Evolutionary conservation across 2,888 invertebrate genomes (phyloP).

Genomic region (Ophion ellenae): DNA sequence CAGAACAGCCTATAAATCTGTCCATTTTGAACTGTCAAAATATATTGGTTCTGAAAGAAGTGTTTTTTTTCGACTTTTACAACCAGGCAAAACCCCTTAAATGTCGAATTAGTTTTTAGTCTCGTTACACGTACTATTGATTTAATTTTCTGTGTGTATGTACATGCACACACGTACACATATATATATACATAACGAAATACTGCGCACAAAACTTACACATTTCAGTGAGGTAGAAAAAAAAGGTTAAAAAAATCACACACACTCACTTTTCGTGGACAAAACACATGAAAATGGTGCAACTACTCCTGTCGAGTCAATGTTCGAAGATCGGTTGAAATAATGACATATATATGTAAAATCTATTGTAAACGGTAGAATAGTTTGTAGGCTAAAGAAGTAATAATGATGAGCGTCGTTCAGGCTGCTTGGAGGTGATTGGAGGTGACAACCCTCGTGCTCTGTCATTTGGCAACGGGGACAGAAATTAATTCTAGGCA

Average conservation of each 20-base stretch:
- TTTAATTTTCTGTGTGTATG: conserved; percentile 54
- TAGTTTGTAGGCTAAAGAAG: neutral
- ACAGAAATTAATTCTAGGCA: neutral
- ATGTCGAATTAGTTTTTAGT: conserved; percentile 28
- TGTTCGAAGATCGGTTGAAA: conserved; percentile 76
- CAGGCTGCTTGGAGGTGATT: conserved; percentile 18
- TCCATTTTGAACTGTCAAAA: too few species aligned
- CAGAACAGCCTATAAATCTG: too few species aligned
- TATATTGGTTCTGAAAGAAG: too few species aligned
- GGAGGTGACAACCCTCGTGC: neutral
- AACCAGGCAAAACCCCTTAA: neutral
- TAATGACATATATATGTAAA: conserved; percentile 52
- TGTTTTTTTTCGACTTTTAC: too few species aligned
- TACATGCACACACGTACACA: neutral
- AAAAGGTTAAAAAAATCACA: neutral
- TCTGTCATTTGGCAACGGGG: neutral
- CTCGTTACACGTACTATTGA: conserved; percentile 42
- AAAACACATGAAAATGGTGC: conserved; percentile 70
- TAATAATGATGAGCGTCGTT: neutral
- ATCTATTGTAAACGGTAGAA: conserved; percentile 62
- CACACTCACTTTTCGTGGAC: conserved; percentile 54
- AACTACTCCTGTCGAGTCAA: conserved; percentile 83
- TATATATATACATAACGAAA: conserved; percentile 56
- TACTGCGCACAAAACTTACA: conserved; percentile 77
- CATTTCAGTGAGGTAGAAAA: conserved; percentile 62